These are phyloP conservation scores for Murina feae DNA, from an alignment of 2,113 vertebrate genomes.

Conservation along the genomic window DNA sequence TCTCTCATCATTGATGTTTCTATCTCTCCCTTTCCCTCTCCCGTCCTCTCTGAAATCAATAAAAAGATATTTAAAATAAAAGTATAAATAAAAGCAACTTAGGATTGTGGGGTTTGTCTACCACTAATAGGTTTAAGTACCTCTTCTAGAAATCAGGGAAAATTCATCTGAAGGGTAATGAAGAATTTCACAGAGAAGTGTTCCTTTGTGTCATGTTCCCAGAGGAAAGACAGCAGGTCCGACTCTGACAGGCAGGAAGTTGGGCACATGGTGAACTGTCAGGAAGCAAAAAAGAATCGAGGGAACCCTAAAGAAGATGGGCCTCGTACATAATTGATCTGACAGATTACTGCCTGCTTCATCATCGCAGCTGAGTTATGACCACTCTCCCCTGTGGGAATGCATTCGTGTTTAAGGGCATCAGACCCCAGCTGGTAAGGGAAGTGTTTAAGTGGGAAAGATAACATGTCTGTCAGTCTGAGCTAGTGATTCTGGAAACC, in stretches of 20 bases:
- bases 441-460: constrained; percentile 75
- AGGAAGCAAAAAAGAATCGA: not conserved
- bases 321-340: constrained; percentile 82
- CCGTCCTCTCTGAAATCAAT: too few relatives aligned
- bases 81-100: not conserved
- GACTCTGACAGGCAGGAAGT: constrained; percentile 78
- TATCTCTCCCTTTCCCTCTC: too few relatives aligned
- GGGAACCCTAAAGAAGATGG: constrained; percentile 73
- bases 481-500: constrained; percentile 60
- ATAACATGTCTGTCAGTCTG: constrained; percentile 65
- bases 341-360: constrained; percentile 80
- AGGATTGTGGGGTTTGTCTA: not conserved
- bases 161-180: not conserved
- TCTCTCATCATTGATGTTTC: too few relatives aligned
- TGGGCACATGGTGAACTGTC: constrained; percentile 80
- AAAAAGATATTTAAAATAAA: too few relatives aligned
- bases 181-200: constrained; percentile 26
- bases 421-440: constrained; percentile 71
- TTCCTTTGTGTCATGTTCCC: constrained; percentile 61
- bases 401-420: constrained; percentile 70
- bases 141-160: constrained; percentile 45
- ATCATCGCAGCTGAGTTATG: constrained; percentile 75
- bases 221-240: constrained; percentile 72
- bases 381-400: constrained; percentile 68
- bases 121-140: not conserved